phyloP scores from a whole-genome alignment of 2,797 vertebrate species.

The Falco concolor region DNA sequence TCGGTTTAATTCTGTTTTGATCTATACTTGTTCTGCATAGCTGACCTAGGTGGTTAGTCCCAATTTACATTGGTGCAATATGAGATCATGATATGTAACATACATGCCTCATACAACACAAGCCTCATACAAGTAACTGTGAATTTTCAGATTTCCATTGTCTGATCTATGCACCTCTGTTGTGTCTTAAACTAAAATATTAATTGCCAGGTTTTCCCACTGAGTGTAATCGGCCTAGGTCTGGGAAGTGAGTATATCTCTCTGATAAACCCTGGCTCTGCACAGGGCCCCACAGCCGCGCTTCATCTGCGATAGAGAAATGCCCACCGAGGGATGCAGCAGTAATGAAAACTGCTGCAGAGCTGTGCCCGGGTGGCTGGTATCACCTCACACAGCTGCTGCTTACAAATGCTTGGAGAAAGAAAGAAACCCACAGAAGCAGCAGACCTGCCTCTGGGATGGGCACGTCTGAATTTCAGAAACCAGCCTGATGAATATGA shows the following conservation, averaged over 20 bases:
- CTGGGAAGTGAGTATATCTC: background rate
- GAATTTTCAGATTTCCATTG: background rate
- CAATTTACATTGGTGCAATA: fast-evolving
- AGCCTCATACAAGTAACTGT: fast-evolving
- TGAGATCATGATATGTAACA: background rate
- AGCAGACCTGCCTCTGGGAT: background rate
- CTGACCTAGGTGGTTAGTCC: background rate
- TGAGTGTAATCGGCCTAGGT: fast-evolving
- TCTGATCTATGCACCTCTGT: background rate
- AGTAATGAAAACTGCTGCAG: background rate
- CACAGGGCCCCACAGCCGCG: background rate
- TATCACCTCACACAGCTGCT: background rate
- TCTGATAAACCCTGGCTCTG: background rate
- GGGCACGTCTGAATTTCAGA: background rate
- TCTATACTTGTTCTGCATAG: background rate
- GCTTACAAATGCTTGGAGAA: background rate
- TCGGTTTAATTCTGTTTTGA: background rate
- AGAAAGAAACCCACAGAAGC: background rate
- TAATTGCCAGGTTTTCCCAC: background rate
- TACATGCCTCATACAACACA: no score
- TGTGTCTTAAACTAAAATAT: background rate
- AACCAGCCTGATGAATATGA: background rate
- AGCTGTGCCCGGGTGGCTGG: background rate
- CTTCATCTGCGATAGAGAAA: background rate
- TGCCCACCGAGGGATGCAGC: background rate